Evolutionary conservation across 2,888 invertebrate genomes (phyloP).

Genomic region (Trachelus troglodyta): DNA sequence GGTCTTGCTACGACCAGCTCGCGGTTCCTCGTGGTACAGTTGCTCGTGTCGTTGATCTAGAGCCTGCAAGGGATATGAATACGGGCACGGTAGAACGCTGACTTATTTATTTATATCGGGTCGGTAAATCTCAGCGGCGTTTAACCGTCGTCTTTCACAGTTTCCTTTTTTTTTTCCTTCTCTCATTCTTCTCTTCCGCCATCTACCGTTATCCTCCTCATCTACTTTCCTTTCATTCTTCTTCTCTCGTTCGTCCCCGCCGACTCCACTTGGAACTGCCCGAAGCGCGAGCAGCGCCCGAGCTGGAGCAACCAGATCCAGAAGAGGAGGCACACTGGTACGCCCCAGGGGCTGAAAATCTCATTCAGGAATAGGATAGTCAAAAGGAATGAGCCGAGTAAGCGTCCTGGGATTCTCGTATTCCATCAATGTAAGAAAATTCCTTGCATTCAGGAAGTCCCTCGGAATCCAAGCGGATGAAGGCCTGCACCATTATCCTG

Average conservation of each 20-base stretch:
- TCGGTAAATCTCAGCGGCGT: constrained; percentile 38
- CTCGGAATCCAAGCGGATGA: not conserved
- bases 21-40: not conserved
- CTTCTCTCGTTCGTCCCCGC: not conserved
- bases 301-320: not conserved
- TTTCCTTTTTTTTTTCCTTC: constrained; percentile 21
- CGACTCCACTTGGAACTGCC: not conserved
- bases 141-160: constrained; percentile 32
- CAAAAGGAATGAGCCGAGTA: not conserved
- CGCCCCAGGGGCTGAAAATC: not conserved
- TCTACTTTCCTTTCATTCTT: constrained; percentile 10
- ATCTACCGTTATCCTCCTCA: constrained; percentile 9
- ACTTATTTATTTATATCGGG: constrained; percentile 49
- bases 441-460: not conserved
- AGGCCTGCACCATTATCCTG: not conserved
- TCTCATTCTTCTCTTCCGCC: not conserved
- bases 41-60: not conserved
- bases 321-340: not conserved
- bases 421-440: not conserved
- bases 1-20: not conserved
- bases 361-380: not conserved
- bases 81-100: constrained; percentile 14
- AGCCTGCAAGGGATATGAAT: constrained; percentile 24
- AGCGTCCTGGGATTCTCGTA: not conserved
- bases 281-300: not conserved